Base-by-base conservation (phyloP, 2,113 vertebrate species). In the Neotoma lepida region DNA sequence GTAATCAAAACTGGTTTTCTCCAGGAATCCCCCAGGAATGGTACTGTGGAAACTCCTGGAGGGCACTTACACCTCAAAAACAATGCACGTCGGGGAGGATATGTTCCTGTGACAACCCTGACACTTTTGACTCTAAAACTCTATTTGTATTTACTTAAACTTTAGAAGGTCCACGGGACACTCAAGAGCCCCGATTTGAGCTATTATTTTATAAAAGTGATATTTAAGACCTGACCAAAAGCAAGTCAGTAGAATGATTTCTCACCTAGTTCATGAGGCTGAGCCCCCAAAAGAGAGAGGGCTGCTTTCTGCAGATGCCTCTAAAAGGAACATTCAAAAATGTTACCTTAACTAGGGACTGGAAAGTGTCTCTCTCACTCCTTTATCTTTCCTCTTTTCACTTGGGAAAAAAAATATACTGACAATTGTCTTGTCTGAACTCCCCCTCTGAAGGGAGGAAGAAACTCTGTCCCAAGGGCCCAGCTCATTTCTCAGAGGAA, bases 321-420 rank as follows among this genome's bases (percentile, higher is more conserved):
- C 6, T 0, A 4, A 88, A 96, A 77, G 70, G 92, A 73, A 94
- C 73, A 89, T 73, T 63, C n/a, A 96, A 95, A 92, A 49, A 90
- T 61, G 71, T 30, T 63, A 78, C 95, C 89, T 95, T 85, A 76
- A 18, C 58, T 94, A 26, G 86, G 94, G 94, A 49, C 90, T 96
- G 92, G 90, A 89, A 56, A 88, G 78, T 94, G 2, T 98, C 91
- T 96, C 91, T 46, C 22, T 94, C 76, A 66, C 39, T 58, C 17
- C 4, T 82, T 96, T 91, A 94, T 96, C 61, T 94, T 35, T 6
- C 12, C 82, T 49, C 92, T 30, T 56, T 73, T 96, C 96, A 95
- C 81, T n/a, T 96, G 93, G 94, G 95, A 94, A 96, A 51, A 97
- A 97, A 96, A 63, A 81, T 56, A 97, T 70, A 54, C 84, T 96